phyloP scores from a whole-genome alignment of 2,888 invertebrate species.

The Allacma fusca region DNA sequence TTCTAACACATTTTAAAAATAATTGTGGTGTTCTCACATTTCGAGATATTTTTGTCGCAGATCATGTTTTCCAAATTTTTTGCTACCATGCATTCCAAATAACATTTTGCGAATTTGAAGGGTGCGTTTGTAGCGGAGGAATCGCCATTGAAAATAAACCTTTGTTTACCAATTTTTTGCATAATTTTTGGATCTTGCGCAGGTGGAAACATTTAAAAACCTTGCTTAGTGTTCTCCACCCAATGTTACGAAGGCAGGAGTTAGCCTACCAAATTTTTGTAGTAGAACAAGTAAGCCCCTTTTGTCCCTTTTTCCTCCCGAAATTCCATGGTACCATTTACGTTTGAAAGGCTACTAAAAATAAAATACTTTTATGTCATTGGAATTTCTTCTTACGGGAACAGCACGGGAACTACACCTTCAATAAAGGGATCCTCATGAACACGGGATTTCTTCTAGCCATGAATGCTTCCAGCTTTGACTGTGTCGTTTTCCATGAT shows the following conservation, averaged over 20 bases:
- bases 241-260: conserved; percentile 67
- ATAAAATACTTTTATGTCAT: too few relatives aligned
- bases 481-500: conserved; percentile 83
- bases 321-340: too few relatives aligned
- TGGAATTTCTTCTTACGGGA: too few relatives aligned
- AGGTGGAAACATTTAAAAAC: conserved; percentile 66
- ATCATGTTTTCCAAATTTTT: too few relatives aligned
- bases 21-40: too few relatives aligned
- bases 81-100: too few relatives aligned
- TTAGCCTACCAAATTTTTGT: conserved; percentile 67
- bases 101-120: too few relatives aligned
- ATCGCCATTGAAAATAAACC: background rate
- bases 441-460: conserved; percentile 64
- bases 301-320: background rate
- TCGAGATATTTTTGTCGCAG: too few relatives aligned
- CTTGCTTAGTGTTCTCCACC: conserved; percentile 67
- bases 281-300: conserved; percentile 66
- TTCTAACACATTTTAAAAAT: too few relatives aligned
- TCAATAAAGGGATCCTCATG: conserved; percentile 64
- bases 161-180: too few relatives aligned
- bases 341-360: too few relatives aligned
- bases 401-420: conserved; percentile 63
- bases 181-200: conserved; percentile 55
- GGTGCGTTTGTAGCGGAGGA: background rate
- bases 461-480: conserved; percentile 63